Percentiles rank a stretch among this genome's conserved stretches.
Evolutionary conservation across 2,113 vertebrate species (phyloP).

Genomic region (Callopanchax toddi): DNA sequence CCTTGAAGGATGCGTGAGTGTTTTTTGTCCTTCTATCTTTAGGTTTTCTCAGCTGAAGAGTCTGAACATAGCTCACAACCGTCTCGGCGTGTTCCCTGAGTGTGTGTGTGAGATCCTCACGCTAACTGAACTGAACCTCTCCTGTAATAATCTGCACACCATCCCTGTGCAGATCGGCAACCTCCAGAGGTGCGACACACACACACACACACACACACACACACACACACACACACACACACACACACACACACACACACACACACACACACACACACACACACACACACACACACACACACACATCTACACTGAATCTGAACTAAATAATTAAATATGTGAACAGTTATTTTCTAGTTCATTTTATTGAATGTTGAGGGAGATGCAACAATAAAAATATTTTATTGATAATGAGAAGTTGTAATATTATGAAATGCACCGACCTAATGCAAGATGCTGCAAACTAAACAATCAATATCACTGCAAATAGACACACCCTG

Average conservation of each 20-base stretch:
- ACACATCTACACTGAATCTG: no score
- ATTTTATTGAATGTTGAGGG: background rate
- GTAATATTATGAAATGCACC: no score
- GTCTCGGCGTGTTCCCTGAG: conserved; percentile 88
- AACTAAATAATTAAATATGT: no score
- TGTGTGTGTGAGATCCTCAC: conserved; percentile 90
- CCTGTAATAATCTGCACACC: conserved; percentile 87
- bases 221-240: no score
- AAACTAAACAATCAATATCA: background rate
- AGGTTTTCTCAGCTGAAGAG: conserved; percentile 96
- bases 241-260: no score
- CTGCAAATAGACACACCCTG: conserved; percentile 7
- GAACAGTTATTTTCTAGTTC: background rate
- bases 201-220: background rate
- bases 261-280: background rate
- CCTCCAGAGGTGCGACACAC: conserved; percentile 84
- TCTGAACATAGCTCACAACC: conserved; percentile 95
- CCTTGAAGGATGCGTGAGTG: no score
- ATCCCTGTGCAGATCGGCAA: conserved; percentile 86
- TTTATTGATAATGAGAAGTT: no score
- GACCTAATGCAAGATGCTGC: conserved; percentile 5
- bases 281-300: accelerated
- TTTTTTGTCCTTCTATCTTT: conserved; percentile 26
- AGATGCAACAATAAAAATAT: no score
- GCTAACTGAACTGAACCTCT: conserved; percentile 91